Evolutionary conservation across 2,888 invertebrate species (phyloP).

Genomic region (Entomobrya multifasciata): DNA sequence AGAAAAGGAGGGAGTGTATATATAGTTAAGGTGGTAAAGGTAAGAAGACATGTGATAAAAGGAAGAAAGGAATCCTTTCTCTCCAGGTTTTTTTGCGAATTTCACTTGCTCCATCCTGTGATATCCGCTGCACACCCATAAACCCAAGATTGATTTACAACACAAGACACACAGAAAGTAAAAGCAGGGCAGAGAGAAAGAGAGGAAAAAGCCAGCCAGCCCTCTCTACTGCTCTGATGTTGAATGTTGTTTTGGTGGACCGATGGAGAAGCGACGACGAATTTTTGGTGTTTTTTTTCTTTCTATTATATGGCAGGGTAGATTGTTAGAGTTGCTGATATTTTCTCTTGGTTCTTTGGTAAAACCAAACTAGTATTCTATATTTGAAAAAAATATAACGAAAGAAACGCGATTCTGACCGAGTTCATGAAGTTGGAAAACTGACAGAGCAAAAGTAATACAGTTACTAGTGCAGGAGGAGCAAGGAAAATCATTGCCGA

Average conservation of each 20-base stretch:
- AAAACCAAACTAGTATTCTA: not conserved
- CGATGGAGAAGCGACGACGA: not conserved
- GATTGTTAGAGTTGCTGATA: not conserved
- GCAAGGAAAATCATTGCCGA: conserved; percentile 46
- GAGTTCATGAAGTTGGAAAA: conserved; percentile 67
- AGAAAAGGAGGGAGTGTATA: not conserved
- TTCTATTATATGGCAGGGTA: not conserved
- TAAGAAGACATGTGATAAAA: conserved; percentile 28
- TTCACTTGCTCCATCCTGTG: conserved; percentile 32
- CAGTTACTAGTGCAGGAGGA: conserved; percentile 49
- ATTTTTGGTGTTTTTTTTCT: conserved; percentile 32
- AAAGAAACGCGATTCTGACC: conserved; percentile 70
- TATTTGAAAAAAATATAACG: conserved; percentile 53
- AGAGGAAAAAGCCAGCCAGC: not conserved
- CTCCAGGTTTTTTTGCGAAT: conserved; percentile 23
- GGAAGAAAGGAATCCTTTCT: conserved; percentile 44
- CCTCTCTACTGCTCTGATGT: not conserved
- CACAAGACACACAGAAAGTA: conserved; percentile 34
- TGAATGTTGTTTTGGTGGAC: not conserved
- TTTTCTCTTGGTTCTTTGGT: conserved; percentile 2
- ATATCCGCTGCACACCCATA: conserved; percentile 49
- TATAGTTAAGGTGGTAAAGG: conserved; percentile 13
- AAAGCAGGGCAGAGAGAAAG: conserved; percentile 47
- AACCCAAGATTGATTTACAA: conserved; percentile 64
- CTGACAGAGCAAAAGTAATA: conserved; percentile 60